Percentiles rank a stretch among this genome's conserved stretches.
Conservation (phyloP, 1,140 invertebrate genomes). For the Drosophila pandora region DNA sequence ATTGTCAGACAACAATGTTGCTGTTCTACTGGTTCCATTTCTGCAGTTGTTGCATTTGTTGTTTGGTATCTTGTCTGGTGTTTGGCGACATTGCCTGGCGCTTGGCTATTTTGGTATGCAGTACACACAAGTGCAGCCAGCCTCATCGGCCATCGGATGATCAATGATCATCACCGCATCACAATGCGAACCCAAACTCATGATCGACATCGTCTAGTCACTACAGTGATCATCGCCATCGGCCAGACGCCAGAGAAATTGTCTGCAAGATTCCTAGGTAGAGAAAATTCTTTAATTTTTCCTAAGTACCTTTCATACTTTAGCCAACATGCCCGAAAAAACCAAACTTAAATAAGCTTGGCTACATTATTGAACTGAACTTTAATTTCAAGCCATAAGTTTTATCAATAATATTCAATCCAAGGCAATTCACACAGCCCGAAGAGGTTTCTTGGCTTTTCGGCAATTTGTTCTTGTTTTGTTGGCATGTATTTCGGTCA, state of each 20-base stretch:
- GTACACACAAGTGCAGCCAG: constrained; percentile 68
- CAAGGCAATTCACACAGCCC: constrained; percentile 52
- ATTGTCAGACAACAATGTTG: constrained; percentile 61
- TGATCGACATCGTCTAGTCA: constrained; percentile 71
- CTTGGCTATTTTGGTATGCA: constrained; percentile 75
- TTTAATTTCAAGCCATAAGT: constrained; percentile 52
- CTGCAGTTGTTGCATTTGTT: constrained; percentile 7
- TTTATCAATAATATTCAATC: constrained; percentile 82
- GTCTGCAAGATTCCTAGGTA: constrained; percentile 16
- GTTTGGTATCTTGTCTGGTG: constrained; percentile 38
- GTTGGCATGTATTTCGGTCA: constrained; percentile 68
- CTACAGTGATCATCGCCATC: constrained; percentile 51
- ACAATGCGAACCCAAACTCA: constrained; percentile 39
- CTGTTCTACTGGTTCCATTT: constrained; percentile 46
- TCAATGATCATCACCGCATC: constrained; percentile 40
- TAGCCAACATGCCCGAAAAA: constrained; percentile 5
- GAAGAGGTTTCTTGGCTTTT: constrained; percentile 30
- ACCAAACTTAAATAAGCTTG: not conserved
- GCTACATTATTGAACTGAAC: constrained; percentile 51
- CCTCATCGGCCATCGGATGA: constrained; percentile 36
- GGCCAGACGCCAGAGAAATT: constrained; percentile 53
- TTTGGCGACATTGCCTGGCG: constrained; percentile 73
- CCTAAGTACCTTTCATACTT: too few species aligned
- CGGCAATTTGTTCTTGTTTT: constrained; percentile 46
- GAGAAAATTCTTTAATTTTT: not conserved